A percentile compares a stretch with the other conserved stretches of the same genome.
These are phyloP conservation scores for Stenodema calcarata DNA, from an alignment of 2,888 invertebrate species.

Conservation along the genomic window DNA sequence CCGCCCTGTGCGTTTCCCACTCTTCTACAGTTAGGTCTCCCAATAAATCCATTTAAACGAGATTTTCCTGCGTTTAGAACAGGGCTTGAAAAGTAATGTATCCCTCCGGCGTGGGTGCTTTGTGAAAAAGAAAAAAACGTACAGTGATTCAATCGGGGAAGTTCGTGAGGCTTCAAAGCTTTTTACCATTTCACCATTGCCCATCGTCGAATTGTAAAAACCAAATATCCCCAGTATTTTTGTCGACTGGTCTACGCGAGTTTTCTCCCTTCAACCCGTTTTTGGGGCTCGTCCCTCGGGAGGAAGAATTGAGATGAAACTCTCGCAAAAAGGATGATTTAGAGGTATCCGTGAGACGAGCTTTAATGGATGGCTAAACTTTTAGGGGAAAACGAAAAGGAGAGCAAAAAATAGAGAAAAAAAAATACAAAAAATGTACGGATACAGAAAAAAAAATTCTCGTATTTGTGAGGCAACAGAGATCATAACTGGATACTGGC, in stretches of 20 bases:
- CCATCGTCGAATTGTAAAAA: not conserved
- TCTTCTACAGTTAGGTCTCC: not conserved
- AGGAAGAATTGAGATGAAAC: not conserved
- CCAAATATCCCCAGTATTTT: not conserved
- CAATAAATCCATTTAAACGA: not conserved
- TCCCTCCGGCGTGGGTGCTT: not conserved
- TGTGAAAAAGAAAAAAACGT: not conserved
- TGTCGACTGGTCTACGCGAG: not conserved
- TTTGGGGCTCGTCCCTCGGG: not conserved
- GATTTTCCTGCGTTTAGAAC: not conserved
- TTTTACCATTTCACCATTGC: not conserved
- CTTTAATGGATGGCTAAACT: not conserved
- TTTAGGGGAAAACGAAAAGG: not conserved
- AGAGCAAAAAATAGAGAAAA: not conserved
- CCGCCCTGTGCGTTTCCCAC: not conserved
- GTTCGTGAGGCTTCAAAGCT: not conserved
- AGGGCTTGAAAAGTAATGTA: not conserved
- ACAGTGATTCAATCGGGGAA: slow-evolving; percentile 10
- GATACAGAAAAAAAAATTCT: not conserved
- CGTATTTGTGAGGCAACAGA: slow-evolving; percentile 6
- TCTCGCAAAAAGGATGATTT: not conserved
- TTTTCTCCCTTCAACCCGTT: not conserved
- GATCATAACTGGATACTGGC: not conserved
- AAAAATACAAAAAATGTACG: not conserved
- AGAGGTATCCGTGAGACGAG: not conserved